These are phyloP conservation scores for Forbesichthys papilliferus DNA, from an alignment of 2,113 vertebrate species.

Conservation along the genomic window DNA sequence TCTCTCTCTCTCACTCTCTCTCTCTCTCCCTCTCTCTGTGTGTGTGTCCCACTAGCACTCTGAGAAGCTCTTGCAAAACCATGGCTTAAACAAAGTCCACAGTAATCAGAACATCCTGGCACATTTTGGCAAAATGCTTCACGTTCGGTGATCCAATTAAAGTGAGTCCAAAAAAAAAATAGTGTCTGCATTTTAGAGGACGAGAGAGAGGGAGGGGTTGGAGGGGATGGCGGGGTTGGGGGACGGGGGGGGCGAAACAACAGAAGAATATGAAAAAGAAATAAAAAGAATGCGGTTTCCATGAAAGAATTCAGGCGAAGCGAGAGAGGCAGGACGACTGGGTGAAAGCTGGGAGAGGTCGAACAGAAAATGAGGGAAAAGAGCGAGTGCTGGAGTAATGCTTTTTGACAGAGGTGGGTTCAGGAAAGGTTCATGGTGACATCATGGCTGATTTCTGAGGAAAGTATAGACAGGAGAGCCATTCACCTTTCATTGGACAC, in stretches of 20 bases:
- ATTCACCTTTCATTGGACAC: constrained; percentile 80
- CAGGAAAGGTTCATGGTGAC: constrained; percentile 81
- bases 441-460: constrained; percentile 77
- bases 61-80: constrained; percentile 59
- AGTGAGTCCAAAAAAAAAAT: constrained; percentile 30
- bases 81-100: constrained; percentile 75
- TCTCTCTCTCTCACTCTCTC: constrained; percentile 5
- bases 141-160: constrained; percentile 74
- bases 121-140: constrained; percentile 65
- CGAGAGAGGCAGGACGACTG: constrained; percentile 57
- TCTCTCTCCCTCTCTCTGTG: constrained; percentile 36
- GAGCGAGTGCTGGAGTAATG: constrained; percentile 68
- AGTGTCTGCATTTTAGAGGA: constrained; percentile 19
- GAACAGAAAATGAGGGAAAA: constrained; percentile 69
- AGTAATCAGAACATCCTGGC: constrained; percentile 80
- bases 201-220: constrained; percentile 32
- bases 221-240: constrained; percentile 44
- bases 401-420: constrained; percentile 81
- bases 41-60: constrained; percentile 28
- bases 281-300: constrained; percentile 60
- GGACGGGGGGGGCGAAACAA: constrained; percentile 26
- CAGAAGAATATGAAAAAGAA: constrained; percentile 50
- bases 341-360: constrained; percentile 67
- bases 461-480: constrained; percentile 77
- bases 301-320: constrained; percentile 55